These are phyloP conservation scores for Pangasius djambal DNA, from an alignment of 2,797 vertebrate genomes.

Conservation along the genomic window DNA sequence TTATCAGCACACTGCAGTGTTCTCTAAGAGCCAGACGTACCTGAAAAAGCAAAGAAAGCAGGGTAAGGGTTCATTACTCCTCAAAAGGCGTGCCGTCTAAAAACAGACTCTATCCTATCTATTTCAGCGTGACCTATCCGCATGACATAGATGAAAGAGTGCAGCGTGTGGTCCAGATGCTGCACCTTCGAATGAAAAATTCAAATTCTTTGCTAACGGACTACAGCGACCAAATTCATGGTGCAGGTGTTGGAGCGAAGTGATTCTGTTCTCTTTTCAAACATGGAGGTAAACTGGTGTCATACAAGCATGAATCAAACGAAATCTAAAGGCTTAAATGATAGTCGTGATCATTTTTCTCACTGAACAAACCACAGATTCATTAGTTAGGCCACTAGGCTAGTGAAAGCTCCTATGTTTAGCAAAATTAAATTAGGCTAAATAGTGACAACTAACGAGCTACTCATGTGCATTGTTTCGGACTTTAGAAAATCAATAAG, in stretches of 20 bases:
- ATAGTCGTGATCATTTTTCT: not conserved
- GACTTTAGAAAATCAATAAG: not conserved
- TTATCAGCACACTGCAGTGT: not conserved
- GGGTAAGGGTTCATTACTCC: slow-evolving; percentile 28
- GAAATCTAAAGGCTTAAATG: not conserved
- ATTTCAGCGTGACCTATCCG: slow-evolving; percentile 30
- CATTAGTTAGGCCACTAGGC: not conserved
- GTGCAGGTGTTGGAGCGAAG: slow-evolving; percentile 2
- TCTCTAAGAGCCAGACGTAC: not conserved
- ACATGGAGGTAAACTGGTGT: not conserved
- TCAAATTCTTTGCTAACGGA: slow-evolving; percentile 14
- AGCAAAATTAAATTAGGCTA: not conserved
- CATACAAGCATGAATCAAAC: not conserved
- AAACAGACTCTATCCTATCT: slow-evolving; percentile 16
- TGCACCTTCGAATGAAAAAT: slow-evolving; percentile 30
- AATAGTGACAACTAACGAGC: not conserved
- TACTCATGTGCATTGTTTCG: not conserved
- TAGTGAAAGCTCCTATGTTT: not conserved
- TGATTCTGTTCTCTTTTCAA: slow-evolving; percentile 3
- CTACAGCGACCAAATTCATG: not conserved
- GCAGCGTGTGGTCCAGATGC: slow-evolving; percentile 32
- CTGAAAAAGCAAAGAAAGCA: slow-evolving; percentile 10
- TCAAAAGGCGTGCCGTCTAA: slow-evolving; percentile 14
- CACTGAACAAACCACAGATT: not conserved
- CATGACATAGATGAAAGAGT: slow-evolving; percentile 27